Conservation (phyloP, 23 tunicate species). For the Oikopleura dioica region DNA sequence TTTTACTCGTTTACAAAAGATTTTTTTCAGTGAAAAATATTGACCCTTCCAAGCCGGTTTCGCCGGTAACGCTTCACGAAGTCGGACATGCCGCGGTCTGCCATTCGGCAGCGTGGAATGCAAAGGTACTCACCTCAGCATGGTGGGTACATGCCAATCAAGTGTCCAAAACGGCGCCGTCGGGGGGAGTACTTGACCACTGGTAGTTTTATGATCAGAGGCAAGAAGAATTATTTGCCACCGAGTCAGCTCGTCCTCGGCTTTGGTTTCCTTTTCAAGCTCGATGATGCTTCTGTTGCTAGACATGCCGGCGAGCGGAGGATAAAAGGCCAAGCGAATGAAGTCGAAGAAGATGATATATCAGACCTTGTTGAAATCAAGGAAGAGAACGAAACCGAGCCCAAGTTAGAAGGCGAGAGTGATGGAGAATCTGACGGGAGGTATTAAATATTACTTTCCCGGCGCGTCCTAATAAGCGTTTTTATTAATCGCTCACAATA, state of each 20-base stretch:
- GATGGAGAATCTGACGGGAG: neutral
- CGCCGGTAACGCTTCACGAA: constrained; percentile 70
- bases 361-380: neutral
- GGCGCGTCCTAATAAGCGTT: too few species aligned
- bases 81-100: constrained; percentile 93
- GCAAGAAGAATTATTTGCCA: constrained; percentile 77
- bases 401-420: neutral
- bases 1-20: constrained; percentile 12
- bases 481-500: too few species aligned
- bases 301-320: neutral
- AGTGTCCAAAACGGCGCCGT: constrained; percentile 91
- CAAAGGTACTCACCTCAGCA: constrained; percentile 80
- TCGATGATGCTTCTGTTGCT: constrained; percentile 13
- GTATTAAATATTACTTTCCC: too few species aligned
- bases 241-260: constrained; percentile 75
- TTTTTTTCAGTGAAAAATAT: neutral
- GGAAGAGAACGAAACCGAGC: neutral
- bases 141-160: constrained; percentile 85
- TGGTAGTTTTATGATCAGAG: constrained; percentile 68
- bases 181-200: constrained; percentile 89
- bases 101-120: constrained; percentile 97
- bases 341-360: neutral
- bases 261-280: constrained; percentile 68
- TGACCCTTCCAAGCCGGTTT: constrained; percentile 19
- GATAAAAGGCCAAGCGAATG: constrained; percentile 5